Base-by-base conservation (phyloP, 2,113 vertebrate genomes). In the Phylloscopus trochiloides region DNA sequence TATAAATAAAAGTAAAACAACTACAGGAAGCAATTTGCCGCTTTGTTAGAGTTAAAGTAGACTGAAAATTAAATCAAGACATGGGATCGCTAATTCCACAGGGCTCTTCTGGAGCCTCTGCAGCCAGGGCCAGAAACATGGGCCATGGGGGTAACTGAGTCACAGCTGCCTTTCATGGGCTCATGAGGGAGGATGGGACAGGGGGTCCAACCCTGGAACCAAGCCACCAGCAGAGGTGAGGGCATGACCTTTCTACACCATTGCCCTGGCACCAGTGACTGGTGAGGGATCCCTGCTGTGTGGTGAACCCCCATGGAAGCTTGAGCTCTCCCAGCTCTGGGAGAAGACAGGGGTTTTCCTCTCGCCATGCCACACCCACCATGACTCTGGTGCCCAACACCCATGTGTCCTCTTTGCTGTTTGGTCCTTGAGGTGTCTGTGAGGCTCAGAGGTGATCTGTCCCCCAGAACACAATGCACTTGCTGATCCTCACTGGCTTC, bases 1-100 rank as follows among this genome's bases (percentile, higher is more conserved):
- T 65, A 96, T 97, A 96, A 96, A 96, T 96, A 95, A 96, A 94
- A 93, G 95, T 94, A 93, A 96, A 97, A 96, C 95, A 97, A 97
- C 94, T 68, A 88, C 88, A 58, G 91, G 83, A 88, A 91, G 91
- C 89, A 97, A 95, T 95, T 88, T 92, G 58, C 94, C 1, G 25
- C 95, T 95, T 96, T 96, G 94, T 95, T 96, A 88, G 71, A 93
- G 92, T 28, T 81, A 89, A 93, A 96, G 88, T 42, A 82, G 92
- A 96, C 66, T 1, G 26, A 96, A 96, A 96, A 96, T 96, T 62
- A 79, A 94, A 95, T 86, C 86, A 88, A 90, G 95, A 28, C 71
- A 48, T 9, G 34, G 73, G 61, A 47, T 29, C 0, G 0, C 36
- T 89, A 67, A 81, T 88, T 88, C 92, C 81, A 42, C 28, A 10